Evolutionary conservation across 1,140 invertebrate species (phyloP).

Genomic region (Bombus confusus): DNA sequence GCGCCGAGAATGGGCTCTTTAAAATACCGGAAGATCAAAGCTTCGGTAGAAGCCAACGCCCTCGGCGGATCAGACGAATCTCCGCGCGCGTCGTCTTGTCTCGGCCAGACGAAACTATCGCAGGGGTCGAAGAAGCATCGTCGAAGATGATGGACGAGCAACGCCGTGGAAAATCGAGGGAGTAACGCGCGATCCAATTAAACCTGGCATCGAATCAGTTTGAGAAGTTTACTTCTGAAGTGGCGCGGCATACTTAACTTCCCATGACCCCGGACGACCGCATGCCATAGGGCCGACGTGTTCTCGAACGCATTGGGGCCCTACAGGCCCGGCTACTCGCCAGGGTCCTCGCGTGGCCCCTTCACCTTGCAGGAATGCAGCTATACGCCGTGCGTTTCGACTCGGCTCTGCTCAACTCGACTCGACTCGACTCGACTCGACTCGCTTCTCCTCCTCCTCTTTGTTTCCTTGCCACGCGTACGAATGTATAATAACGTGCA

Average conservation of each 20-base stretch:
- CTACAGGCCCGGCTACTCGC: conserved; percentile 39
- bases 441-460: neutral
- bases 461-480: neutral
- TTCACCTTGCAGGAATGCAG: conserved; percentile 70
- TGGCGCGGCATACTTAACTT: conserved; percentile 63
- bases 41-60: neutral
- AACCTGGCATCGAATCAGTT: conserved; percentile 45
- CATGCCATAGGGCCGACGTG: conserved; percentile 68
- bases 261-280: conserved; percentile 64
- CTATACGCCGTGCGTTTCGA: conserved; percentile 22
- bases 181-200: conserved; percentile 19
- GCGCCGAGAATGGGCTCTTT: too few relatives aligned
- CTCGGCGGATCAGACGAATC: neutral
- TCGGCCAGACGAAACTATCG: neutral
- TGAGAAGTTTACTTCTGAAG: conserved; percentile 50
- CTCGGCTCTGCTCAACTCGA: neutral
- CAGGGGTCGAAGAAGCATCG: neutral
- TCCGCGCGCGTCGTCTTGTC: neutral
- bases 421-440: neutral
- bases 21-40: neutral
- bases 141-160: neutral
- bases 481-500: neutral
- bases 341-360: conserved; percentile 34
- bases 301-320: conserved; percentile 63
- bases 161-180: neutral